Evolutionary conservation across 2,797 vertebrate species (phyloP), one percentile per base, ranked within the genome.

Genomic region (Erethizon dorsatum): DNA sequence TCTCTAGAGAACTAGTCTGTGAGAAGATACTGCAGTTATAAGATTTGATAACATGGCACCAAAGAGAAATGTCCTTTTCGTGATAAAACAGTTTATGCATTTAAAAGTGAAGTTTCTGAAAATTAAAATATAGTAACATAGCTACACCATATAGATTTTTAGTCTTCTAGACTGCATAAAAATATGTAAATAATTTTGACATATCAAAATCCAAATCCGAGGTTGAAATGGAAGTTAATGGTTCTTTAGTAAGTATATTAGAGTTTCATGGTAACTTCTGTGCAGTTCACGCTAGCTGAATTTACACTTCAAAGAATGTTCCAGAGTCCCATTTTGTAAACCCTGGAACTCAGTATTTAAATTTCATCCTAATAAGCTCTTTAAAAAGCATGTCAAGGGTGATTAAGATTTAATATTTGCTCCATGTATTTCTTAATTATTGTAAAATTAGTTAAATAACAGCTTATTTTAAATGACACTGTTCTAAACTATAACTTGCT

Each of bases 241-340:
- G 88, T 97, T 97, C 97, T 95, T 98, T 94, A 97, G 88, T 80
- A 80, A n/a, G 93, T 75, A 97, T 97, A 96, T 95, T 92, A 82
- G 73, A 96, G 92, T 98, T 97, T 97, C 88, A 90, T 83, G 97
- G 98, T 97, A 98, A 98, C 97, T 87, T 97, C 97, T 98, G 89
- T 97, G 95, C 92, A 97, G 96, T 83, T 98, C 85, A 93, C 26
- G 94, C 83, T 82, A 98, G 90, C 71, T 97, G 20, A 96, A 98
- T 98, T 98, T 97, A 88, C 93, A 98, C 97, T 98, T 98, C 97
- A 98, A 98, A 97, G 95, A 98, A 96, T 95, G 33, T 77, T 71
- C 77, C 90, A 82, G 97, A 96, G 94, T 97, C 71, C 47, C 20
- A 71, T 79, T 97, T 95, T 94, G 56, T 97, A 98, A 98, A 95